These are phyloP conservation scores for Miichthys miiuy DNA, from an alignment of 2,797 vertebrate genomes.

Conservation along the genomic window DNA sequence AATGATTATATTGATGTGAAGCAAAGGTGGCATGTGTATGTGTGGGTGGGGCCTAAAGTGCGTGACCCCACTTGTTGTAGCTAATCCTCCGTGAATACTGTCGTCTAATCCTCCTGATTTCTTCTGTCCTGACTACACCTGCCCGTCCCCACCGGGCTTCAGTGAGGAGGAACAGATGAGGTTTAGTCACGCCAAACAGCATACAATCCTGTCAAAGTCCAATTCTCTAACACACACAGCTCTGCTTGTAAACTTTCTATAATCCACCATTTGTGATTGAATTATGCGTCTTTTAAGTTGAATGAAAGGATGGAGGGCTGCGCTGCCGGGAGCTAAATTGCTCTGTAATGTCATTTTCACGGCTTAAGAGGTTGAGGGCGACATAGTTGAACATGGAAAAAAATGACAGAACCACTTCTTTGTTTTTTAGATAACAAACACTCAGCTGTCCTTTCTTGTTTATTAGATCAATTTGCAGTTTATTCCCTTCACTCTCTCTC, in stretches of 20 bases:
- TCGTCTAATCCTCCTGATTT: conserved; percentile 39
- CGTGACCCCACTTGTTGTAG: conserved; percentile 62
- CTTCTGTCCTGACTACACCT: conserved; percentile 32
- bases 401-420: conserved; percentile 19
- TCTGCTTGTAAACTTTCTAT: conserved; percentile 69
- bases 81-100: conserved; percentile 44
- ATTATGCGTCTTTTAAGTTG: conserved; percentile 71
- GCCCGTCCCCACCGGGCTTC: neutral
- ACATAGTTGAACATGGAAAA: conserved; percentile 38
- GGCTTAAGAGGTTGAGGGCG: conserved; percentile 52
- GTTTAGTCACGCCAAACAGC: conserved; percentile 51
- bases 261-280: conserved; percentile 79
- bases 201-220: conserved; percentile 72
- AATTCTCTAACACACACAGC: conserved; percentile 30
- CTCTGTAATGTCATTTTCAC: conserved; percentile 63
- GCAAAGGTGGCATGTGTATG: neutral
- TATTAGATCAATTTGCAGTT: conserved; percentile 11
- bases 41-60: conserved; percentile 18
- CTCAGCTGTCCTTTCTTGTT: conserved; percentile 37
- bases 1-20: conserved; percentile 26
- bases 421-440: conserved; percentile 19
- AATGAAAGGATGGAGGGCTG: conserved; percentile 54
- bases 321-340: conserved; percentile 48
- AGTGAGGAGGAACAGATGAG: conserved; percentile 4
- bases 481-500: neutral